Base-by-base conservation (phyloP, 1,140 invertebrate genomes). In the Phortica variegata region DNA sequence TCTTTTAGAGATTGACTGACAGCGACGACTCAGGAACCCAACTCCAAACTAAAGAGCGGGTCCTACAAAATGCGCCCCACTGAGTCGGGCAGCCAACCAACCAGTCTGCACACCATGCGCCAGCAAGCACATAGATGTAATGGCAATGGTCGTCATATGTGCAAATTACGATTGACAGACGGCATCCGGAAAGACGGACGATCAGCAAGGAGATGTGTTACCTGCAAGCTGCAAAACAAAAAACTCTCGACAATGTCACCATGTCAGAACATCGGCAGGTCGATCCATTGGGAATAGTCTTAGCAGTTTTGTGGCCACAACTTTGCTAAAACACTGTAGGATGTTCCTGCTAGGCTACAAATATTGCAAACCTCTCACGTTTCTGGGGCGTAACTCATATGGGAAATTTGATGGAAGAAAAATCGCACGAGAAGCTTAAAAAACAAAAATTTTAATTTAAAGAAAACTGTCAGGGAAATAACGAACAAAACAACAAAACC, bases 21-120 rank as follows among this genome's bases (percentile, higher is more conserved):
- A 51, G 43, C 36, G 32, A 52, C 50, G 52, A 50, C 49, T 49
- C 44, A 48, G n/a, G n/a, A 26, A n/a, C n/a, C n/a, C n/a, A n/a
- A n/a, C n/a, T 6, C 23, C 23, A 54, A 54, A 58, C 57, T 58
- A 60, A 52, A 58, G 58, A 52, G 60, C 60, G 63, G 63, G 65
- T 60, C 63, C 63, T 68, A 69, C 65, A 60, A 68, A 68, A 63
- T 63, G 63, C 63, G 63, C 63, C 63, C 63, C 63, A 68, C 63
- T 68, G 63, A 68, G 63, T 68, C 63, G 68, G 50, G 16, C 8
- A 29, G 12, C 26, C 6, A 56, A 40, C n/a, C 41, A 5, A 26
- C 38, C 58, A 54, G 59, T 65, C 60, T 51, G 63, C 62, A 66
- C 66, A 68, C 62, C 54, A 32, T 49, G 50, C 47, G 26, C 33